Evolutionary conservation across 2,888 invertebrate species (phyloP).

Genomic region (Platycheirus albimanus): DNA sequence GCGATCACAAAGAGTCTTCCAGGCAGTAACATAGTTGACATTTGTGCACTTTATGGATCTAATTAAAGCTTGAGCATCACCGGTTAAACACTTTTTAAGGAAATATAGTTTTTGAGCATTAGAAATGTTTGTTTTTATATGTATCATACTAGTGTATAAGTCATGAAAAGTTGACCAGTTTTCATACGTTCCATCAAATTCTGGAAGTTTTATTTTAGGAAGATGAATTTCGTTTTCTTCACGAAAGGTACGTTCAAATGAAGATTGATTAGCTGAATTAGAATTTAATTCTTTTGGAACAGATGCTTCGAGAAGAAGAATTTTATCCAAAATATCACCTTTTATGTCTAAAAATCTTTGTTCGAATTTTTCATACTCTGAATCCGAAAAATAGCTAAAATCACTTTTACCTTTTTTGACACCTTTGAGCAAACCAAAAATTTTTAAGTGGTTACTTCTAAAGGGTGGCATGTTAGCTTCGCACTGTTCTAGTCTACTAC

Average conservation of each 20-base stretch:
- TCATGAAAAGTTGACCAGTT: constrained; percentile 37
- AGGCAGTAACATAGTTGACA: neutral
- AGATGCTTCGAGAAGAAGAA: neutral
- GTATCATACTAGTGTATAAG: constrained; percentile 27
- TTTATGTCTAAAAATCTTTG: neutral
- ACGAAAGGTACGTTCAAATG: constrained; percentile 1
- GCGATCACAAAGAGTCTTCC: constrained; percentile 13
- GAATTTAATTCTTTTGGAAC: neutral
- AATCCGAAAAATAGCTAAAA: neutral
- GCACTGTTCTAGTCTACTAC: neutral
- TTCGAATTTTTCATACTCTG: neutral
- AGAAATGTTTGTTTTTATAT: constrained; percentile 7
- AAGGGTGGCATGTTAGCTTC: neutral
- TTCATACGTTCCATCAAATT: constrained; percentile 26
- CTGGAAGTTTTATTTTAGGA: constrained; percentile 15
- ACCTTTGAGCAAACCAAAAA: neutral
- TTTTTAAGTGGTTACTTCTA: constrained; percentile 1
- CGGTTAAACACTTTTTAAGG: too few relatives aligned
- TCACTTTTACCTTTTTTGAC: neutral
- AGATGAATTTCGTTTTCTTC: constrained; percentile 14
- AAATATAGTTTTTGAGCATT: constrained; percentile 18
- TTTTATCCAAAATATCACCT: constrained; percentile 1
- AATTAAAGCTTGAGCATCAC: too few relatives aligned
- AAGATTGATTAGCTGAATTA: neutral
- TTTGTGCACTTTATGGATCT: neutral